phyloP scores from a whole-genome alignment of 2,113 vertebrate genomes.

The Tychaedon coryphoeus region DNA sequence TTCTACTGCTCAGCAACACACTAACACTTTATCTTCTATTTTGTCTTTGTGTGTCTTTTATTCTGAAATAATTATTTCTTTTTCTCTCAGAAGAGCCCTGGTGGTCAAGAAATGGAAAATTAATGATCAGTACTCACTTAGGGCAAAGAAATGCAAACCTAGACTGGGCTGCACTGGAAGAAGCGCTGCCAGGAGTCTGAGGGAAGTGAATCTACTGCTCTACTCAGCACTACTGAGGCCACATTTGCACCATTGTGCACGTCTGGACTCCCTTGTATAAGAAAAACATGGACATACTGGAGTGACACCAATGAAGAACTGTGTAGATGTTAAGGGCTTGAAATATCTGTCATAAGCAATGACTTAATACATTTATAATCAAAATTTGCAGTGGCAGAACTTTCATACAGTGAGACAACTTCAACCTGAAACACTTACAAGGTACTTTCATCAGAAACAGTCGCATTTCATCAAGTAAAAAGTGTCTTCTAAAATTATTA shows the following conservation, averaged over 20 bases:
- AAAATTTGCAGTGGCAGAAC: background rate
- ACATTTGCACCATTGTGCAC: background rate
- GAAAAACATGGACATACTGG: background rate
- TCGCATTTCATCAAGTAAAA: background rate
- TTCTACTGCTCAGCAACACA: background rate
- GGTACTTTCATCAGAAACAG: background rate
- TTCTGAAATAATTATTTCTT: background rate
- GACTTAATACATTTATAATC: background rate
- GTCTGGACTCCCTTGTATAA: background rate
- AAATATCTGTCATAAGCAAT: background rate
- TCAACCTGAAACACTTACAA: background rate
- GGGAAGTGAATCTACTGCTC: background rate
- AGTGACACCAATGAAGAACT: background rate
- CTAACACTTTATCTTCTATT: background rate
- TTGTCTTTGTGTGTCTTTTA: background rate
- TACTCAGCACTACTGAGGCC: background rate
- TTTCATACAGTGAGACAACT: background rate
- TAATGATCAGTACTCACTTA: background rate
- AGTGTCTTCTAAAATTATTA: background rate
- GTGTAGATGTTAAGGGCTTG: background rate
- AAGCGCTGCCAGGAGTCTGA: background rate
- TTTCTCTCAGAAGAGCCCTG: background rate
- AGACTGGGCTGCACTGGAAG: background rate
- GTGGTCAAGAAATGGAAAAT: background rate
- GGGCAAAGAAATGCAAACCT: background rate